Evolutionary conservation across 2,113 vertebrate species (phyloP).

Genomic region (Protomyctophum bolini): DNA sequence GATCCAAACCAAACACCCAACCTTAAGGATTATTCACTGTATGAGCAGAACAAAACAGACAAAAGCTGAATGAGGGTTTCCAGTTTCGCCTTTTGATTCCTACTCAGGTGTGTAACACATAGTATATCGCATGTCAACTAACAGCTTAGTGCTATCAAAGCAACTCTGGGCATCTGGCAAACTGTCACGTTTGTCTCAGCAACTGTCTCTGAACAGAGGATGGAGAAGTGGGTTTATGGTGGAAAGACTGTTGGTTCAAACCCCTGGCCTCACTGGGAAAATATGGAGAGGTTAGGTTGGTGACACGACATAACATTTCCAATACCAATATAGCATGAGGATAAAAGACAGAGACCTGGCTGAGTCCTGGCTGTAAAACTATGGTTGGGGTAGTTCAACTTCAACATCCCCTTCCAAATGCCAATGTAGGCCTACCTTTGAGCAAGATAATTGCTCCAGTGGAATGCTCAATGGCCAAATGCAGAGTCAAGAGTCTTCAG

Average conservation of each 20-base stretch:
- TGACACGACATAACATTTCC: not conserved
- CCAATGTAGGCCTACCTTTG: too few relatives aligned
- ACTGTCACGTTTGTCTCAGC: slow-evolving; percentile 44
- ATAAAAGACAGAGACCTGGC: too few relatives aligned
- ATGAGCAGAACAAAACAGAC: slow-evolving; percentile 20
- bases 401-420: too few relatives aligned
- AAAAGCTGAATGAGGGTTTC: slow-evolving; percentile 45
- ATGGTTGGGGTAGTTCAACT: too few relatives aligned
- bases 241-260: slow-evolving; percentile 15
- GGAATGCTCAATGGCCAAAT: too few relatives aligned
- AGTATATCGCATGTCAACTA: slow-evolving; percentile 46
- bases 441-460: too few relatives aligned
- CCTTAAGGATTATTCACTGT: slow-evolving; percentile 50
- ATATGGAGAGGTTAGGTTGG: slow-evolving; percentile 35
- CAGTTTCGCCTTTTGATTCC: slow-evolving; percentile 52
- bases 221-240: too few relatives aligned
- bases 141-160: slow-evolving; percentile 47
- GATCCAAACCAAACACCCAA: not conserved
- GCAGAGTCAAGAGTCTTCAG: too few relatives aligned
- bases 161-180: slow-evolving; percentile 15
- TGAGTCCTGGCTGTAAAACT: too few relatives aligned
- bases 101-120: slow-evolving; percentile 31
- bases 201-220: slow-evolving; percentile 8
- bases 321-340: too few relatives aligned
- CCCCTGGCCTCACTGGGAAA: slow-evolving; percentile 21